Base-by-base conservation (phyloP, 1,140 invertebrate genomes). In the Magallana angulata region DNA sequence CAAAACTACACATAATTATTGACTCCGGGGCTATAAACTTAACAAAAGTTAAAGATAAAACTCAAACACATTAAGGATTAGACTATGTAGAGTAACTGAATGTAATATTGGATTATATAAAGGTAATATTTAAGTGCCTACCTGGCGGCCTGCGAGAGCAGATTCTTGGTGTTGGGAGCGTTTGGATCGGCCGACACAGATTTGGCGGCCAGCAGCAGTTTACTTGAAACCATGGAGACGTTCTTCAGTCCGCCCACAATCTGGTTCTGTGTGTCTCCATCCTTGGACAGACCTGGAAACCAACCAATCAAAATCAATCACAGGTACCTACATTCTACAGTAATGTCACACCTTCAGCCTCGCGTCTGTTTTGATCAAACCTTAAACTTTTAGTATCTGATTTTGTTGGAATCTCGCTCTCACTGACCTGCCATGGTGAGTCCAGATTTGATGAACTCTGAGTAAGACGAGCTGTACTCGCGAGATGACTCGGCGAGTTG, bases 121-220 rank as follows among this genome's bases (percentile, higher is more conserved):
- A 48, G 36, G 36, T 48, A 48, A 48, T 48, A 48, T 48, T 57
- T 7, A 5, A 57, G 16, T 56, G 8, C 30, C 7, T 30, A 96
- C 95, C 98, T 96, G 0, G 98, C 98, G 48, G 98, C 98, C 1
- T 97, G 96, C 12, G 97, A 96, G 0, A 99, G 94, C 87, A 98
- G 97, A 95, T 98, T 99, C 94, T 98, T 98, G 0, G 97, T 96
- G 93, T 98, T 98, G 0, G 98, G 98, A 76, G 98, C 97, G 85
- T 96, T 96, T 1, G 98, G 97, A 95, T 99, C 98, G 83, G 97
- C 97, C 59, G 98, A 97, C 80, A 98, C 97, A 2, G 97, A 97
- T 95, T 98, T 99, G 8, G 97, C 98, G 5, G 98, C 97, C 0
- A 97, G 96, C 0, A 99, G 95, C 5, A 99, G 96, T 90, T 98